These are phyloP conservation scores for Enteromius afrohamiltoni DNA, from an alignment of 2,797 vertebrate species.

Conservation along the genomic window DNA sequence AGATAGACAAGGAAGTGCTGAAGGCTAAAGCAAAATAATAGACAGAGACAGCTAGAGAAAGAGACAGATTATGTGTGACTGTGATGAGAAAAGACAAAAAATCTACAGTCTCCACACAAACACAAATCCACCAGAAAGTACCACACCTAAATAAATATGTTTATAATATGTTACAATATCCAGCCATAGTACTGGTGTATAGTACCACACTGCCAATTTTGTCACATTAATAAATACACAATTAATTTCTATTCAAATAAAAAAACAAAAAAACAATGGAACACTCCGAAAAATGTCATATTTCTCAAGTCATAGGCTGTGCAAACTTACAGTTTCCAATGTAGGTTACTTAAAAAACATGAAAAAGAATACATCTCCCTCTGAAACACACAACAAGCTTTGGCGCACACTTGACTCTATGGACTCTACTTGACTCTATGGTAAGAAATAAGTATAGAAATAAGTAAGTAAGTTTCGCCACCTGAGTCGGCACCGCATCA, in stretches of 20 bases:
- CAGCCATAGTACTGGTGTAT: neutral
- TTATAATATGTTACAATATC: neutral
- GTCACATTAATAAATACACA: neutral
- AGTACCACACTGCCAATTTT: neutral
- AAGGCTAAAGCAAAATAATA: constrained; percentile 41
- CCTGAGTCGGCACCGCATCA: neutral
- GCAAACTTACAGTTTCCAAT: neutral
- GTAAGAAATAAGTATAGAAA: neutral
- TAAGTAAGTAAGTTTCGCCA: no score
- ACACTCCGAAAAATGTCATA: neutral
- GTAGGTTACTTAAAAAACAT: neutral
- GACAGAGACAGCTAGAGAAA: constrained; percentile 36
- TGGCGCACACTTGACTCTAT: neutral
- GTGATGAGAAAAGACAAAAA: constrained; percentile 57
- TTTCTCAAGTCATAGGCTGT: neutral
- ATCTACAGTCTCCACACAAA: constrained; percentile 72
- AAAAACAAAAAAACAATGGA: neutral
- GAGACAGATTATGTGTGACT: constrained; percentile 24
- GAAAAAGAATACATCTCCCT: neutral
- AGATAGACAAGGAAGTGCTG: constrained; percentile 53
- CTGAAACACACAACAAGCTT: neutral
- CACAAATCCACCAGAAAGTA: neutral
- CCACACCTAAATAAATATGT: neutral
- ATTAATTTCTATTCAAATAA: neutral
- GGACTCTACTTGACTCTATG: neutral